phyloP scores from a whole-genome alignment of 1,140 invertebrate genomes.

The Drosophila ironensis region DNA sequence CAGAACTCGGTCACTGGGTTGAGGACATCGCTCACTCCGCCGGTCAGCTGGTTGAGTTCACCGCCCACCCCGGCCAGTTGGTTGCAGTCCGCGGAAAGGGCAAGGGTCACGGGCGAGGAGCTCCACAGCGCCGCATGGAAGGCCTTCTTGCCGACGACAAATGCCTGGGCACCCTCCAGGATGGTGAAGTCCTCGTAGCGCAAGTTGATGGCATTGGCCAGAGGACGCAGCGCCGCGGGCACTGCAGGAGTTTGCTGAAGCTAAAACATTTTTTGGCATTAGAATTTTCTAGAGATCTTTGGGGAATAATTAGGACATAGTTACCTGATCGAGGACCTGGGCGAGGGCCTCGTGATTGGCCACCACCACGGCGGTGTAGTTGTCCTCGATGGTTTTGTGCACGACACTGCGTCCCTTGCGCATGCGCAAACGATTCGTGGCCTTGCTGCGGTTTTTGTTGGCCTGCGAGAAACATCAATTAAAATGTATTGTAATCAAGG shows the following conservation, averaged over 20 bases:
- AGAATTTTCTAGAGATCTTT: not conserved
- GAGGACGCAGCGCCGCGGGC: constrained; percentile 85
- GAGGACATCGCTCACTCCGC: constrained; percentile 82
- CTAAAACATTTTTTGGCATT: constrained; percentile 73
- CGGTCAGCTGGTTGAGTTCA: constrained; percentile 82
- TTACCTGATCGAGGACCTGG: constrained; percentile 91
- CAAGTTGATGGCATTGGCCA: constrained; percentile 88
- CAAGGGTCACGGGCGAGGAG: constrained; percentile 86
- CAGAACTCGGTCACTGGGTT: constrained; percentile 90
- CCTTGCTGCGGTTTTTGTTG: constrained; percentile 74
- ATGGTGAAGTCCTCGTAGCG: constrained; percentile 87
- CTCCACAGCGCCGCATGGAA: constrained; percentile 89
- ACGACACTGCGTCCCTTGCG: constrained; percentile 90
- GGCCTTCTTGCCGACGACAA: constrained; percentile 86
- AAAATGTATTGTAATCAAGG: not conserved
- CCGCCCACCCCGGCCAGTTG: constrained; percentile 82
- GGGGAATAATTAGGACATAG: not conserved
- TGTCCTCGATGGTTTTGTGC: constrained; percentile 92
- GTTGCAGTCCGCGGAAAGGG: constrained; percentile 86
- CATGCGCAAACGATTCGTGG: constrained; percentile 86
- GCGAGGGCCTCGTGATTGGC: constrained; percentile 93
- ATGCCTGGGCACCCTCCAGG: constrained; percentile 83
- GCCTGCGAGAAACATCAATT: constrained; percentile 26
- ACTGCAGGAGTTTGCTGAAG: constrained; percentile 87
- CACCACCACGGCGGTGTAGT: constrained; percentile 93